Conservation (phyloP, 2,797 vertebrate species). For the Anolis apletophallus region DNA sequence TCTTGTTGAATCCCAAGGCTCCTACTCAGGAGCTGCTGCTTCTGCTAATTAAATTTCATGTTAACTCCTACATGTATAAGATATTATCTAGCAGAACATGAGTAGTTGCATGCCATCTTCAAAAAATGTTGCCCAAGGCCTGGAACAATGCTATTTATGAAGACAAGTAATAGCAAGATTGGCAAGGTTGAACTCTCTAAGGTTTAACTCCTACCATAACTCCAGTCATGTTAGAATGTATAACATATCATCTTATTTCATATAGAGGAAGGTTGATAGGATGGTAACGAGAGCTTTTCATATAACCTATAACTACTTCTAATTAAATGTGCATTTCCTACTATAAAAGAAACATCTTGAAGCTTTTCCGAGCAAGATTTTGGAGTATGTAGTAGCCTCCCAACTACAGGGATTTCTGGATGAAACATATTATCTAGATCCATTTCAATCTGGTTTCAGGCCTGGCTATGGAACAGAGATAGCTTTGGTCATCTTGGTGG, state of each 20-base stretch:
- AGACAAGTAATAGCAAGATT: slow-evolving; percentile 17
- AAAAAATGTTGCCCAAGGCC: slow-evolving; percentile 54
- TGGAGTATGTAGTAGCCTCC: too few species aligned
- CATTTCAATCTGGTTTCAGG: too few species aligned
- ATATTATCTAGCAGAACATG: slow-evolving; percentile 34
- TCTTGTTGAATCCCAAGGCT: slow-evolving; percentile 44
- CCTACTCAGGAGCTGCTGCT: not conserved
- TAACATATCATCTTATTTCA: not conserved
- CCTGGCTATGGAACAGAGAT: too few species aligned
- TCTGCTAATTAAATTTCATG: slow-evolving; percentile 38
- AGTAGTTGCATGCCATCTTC: slow-evolving; percentile 29
- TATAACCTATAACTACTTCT: not conserved
- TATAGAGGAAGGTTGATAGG: not conserved
- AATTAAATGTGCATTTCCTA: not conserved
- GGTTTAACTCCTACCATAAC: not conserved
- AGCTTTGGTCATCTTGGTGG: too few species aligned
- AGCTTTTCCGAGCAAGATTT: too few species aligned
- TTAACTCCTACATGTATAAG: slow-evolving; percentile 22
- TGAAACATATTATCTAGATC: too few species aligned
- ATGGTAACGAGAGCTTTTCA: not conserved
- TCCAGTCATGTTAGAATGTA: not conserved
- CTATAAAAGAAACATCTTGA: too few species aligned
- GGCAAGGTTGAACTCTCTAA: slow-evolving; percentile 6
- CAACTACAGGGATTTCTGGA: too few species aligned
- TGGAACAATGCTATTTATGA: slow-evolving; percentile 18